Percentiles rank a stretch among this genome's conserved stretches.
These are phyloP conservation scores for Hypena proboscidalis DNA, from an alignment of 2,888 invertebrate species.

Conservation along the genomic window DNA sequence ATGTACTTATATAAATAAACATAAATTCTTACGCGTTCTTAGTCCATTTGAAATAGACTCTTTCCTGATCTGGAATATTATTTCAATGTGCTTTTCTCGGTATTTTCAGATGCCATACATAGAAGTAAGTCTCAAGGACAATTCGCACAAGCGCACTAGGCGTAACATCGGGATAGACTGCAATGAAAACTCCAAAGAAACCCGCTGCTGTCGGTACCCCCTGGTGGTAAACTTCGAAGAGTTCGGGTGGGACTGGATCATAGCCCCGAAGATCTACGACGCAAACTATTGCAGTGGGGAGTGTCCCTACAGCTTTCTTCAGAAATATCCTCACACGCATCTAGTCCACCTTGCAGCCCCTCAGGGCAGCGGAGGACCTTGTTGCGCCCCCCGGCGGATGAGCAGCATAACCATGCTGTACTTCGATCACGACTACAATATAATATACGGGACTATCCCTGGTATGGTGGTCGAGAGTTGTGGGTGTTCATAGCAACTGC, in stretches of 20 bases:
- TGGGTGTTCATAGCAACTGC: constrained; percentile 91
- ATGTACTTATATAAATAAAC: too few relatives aligned
- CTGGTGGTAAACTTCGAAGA: constrained; percentile 96
- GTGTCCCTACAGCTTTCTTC: constrained; percentile 95
- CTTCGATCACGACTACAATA: constrained; percentile 94
- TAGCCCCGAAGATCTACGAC: constrained; percentile 97
- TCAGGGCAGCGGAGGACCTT: constrained; percentile 92
- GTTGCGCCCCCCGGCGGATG: constrained; percentile 96
- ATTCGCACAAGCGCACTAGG: constrained; percentile 87
- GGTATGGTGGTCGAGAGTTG: constrained; percentile 98
- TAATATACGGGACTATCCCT: constrained; percentile 94
- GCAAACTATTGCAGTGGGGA: constrained; percentile 98
- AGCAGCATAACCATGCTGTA: constrained; percentile 96
- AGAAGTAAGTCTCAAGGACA: constrained; percentile 81
- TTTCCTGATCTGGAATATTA: too few relatives aligned
- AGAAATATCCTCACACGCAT: constrained; percentile 95
- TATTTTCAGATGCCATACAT: constrained; percentile 82
- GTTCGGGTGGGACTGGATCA: constrained; percentile 99
- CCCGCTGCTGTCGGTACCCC: constrained; percentile 97
- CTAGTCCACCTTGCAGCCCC: constrained; percentile 92
- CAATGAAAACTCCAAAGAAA: constrained; percentile 91
- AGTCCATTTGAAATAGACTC: too few relatives aligned
- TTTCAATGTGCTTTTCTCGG: too few relatives aligned
- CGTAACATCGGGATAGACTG: constrained; percentile 94
- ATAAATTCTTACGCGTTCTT: too few relatives aligned